Evolutionary conservation across 1,140 invertebrate genomes (phyloP).

Genomic region (Watersipora subatra): DNA sequence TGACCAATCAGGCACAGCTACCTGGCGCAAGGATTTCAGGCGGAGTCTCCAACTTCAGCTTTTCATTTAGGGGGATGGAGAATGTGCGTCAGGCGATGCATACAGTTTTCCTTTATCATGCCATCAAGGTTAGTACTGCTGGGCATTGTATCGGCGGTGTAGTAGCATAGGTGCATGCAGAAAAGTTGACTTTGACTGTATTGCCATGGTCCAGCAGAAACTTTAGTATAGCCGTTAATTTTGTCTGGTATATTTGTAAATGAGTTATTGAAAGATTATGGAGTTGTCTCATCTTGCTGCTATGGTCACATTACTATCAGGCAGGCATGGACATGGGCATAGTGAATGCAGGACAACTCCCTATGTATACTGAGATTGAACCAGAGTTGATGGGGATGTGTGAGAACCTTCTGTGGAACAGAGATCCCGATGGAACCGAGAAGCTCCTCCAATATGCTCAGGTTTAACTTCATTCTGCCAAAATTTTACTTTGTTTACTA

Average conservation of each 20-base stretch:
- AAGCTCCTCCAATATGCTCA: conserved; percentile 46
- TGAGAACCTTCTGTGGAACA: conserved; percentile 47
- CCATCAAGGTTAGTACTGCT: conserved; percentile 43
- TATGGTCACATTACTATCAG: no score
- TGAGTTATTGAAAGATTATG: no score
- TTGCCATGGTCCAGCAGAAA: no score
- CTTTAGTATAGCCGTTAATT: no score
- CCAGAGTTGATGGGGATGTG: conserved; percentile 40
- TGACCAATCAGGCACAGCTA: conserved; percentile 43
- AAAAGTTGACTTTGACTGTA: no score
- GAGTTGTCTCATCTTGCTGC: no score
- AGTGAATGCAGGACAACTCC: conserved; percentile 48
- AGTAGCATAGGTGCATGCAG: no score
- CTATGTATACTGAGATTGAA: conserved; percentile 48
- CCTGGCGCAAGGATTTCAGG: conserved; percentile 48
- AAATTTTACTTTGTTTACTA: not conserved
- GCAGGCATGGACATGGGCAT: conserved; percentile 52
- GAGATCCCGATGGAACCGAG: conserved; percentile 44
- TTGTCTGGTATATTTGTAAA: no score
- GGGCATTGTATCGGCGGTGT: no score
- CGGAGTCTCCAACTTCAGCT: conserved; percentile 53
- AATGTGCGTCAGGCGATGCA: conserved; percentile 51
- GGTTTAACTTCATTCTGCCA: conserved; percentile 14
- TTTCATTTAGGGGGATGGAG: conserved; percentile 53
- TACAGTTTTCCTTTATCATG: conserved; percentile 50